Base-by-base conservation (phyloP, 2,888 invertebrate genomes). In the Prostheceraeus crozeri region DNA sequence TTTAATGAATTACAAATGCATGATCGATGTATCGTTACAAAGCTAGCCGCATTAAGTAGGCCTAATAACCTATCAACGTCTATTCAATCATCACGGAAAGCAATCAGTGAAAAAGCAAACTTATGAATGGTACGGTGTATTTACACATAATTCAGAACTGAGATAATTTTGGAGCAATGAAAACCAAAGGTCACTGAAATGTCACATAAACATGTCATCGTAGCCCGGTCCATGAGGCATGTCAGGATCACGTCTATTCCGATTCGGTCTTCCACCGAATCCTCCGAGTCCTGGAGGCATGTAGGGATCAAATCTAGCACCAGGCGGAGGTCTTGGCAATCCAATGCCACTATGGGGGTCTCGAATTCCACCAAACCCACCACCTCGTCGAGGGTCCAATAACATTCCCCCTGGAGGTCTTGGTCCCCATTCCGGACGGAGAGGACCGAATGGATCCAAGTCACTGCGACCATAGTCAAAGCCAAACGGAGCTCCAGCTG, bases 381-480 rank as follows among this genome's bases (percentile, higher is more conserved):
- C 6, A 21, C 23, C 16, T 8, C 59, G 2, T 27, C 54, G 10
- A 3, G 60, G 60, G 31, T 60, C 59, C 19, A 60, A 60, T 10
- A 35, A 19, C 60, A 60, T 60, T 8, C 60, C 60, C 10, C 58
- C 58, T 14, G 21, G 21, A 6, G 8, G 11, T 40, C n/a, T n/a
- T n/a, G 19, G 19, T 4, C 40, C 40, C 6, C n/a, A 10, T 4
- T 21, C 40, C 6, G 8, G 4, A n/a, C 53, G 30, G n/a, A 11
- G 11, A 8, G 4, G 14, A n/a, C 45, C 45, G 14, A 60, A 60
- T 16, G 60, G 60, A 30, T 60, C 60, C 27, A 60, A 21, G 60
- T 60, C 60, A 3, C 40, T 19, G n/a, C 60, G 31, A 10, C 60
- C 60, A 31, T 60, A 60, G 28, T 60, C 60, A 21, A 60, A 60